These are phyloP conservation scores for Mizuhopecten yessoensis DNA, from an alignment of 1,140 invertebrate species.

Conservation along the genomic window DNA sequence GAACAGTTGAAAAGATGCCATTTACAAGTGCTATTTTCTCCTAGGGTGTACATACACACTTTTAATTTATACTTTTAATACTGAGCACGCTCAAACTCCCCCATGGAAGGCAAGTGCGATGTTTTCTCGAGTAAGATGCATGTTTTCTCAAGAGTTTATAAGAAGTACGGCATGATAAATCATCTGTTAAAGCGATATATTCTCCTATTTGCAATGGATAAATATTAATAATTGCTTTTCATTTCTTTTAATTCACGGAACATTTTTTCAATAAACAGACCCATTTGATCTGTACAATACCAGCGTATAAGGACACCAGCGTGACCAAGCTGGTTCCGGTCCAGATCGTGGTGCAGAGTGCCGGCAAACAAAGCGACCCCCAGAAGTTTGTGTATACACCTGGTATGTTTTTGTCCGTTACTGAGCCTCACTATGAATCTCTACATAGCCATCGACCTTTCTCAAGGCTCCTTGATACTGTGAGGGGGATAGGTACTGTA, in stretches of 20 bases:
- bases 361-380: conserved; percentile 94
- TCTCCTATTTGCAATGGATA: not conserved
- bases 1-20: too few relatives aligned
- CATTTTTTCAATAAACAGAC: conserved; percentile 87
- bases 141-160: too few relatives aligned
- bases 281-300: conserved; percentile 96
- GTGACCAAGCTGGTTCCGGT: conserved; percentile 88
- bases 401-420: conserved; percentile 71
- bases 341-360: conserved; percentile 92
- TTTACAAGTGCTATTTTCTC: too few relatives aligned
- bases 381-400: conserved; percentile 91
- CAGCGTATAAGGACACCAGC: conserved; percentile 88
- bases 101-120: too few relatives aligned
- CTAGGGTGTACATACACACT: too few relatives aligned
- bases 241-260: conserved; percentile 19
- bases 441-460: conserved; percentile 24
- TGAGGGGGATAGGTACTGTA: conserved; percentile 54
- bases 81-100: too few relatives aligned
- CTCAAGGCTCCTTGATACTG: conserved; percentile 67
- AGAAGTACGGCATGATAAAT: not conserved
- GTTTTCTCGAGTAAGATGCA: too few relatives aligned
- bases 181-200: not conserved
- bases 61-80: too few relatives aligned
- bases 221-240: not conserved
- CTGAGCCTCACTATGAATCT: not conserved